Percentiles rank a stretch among this genome's conserved stretches.
These are phyloP conservation scores for Pocillopora damicornis DNA, from an alignment of 64 coral and sea anemone species.

Conservation along the genomic window DNA sequence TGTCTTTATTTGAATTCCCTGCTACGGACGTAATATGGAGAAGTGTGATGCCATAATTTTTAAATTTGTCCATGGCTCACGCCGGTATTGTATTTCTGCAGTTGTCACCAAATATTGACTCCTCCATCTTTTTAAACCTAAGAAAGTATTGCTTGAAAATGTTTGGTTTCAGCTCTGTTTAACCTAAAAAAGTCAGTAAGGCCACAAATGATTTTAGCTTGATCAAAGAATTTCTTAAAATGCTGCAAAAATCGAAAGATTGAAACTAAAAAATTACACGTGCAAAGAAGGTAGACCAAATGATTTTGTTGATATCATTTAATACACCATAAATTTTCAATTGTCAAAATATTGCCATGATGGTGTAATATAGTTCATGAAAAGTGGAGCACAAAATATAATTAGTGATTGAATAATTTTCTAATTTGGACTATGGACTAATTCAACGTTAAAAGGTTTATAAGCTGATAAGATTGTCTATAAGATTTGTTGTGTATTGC, in stretches of 20 bases:
- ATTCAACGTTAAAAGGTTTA: background rate
- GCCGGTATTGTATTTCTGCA: background rate
- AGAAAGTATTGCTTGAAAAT: background rate
- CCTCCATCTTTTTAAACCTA: background rate
- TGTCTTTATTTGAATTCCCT: background rate
- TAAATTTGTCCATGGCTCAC: background rate
- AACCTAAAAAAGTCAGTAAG: background rate
- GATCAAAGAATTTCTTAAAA: background rate
- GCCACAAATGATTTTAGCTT: background rate
- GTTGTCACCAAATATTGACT: slow-evolving; percentile 1
- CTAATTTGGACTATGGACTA: too few species aligned
- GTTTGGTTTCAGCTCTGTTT: background rate
- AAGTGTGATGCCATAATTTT: background rate
- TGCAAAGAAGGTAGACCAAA: background rate
- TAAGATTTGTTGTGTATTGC: too few species aligned
- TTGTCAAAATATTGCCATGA: background rate
- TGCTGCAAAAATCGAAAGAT: background rate
- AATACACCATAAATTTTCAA: background rate
- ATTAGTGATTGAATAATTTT: background rate
- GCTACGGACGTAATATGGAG: background rate
- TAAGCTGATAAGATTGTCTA: background rate
- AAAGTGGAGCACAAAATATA: background rate
- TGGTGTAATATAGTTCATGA: background rate
- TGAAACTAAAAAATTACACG: background rate
- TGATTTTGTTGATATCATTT: background rate